Evolutionary conservation across 2,888 invertebrate genomes (phyloP), one percentile per base, ranked within the genome.

Genomic region (Amiota mariae): DNA sequence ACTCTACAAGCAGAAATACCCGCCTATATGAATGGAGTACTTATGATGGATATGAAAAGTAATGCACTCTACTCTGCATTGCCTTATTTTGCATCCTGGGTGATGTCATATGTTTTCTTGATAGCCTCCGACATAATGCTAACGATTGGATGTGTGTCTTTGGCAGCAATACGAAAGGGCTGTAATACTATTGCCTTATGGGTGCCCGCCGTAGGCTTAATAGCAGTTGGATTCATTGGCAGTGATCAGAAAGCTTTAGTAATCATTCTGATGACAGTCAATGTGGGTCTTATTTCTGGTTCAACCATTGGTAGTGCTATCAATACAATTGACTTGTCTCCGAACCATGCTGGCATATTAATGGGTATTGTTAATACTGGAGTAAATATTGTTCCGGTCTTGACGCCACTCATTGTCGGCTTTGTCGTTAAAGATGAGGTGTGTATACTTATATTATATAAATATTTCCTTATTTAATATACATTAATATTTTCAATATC

Each of bases 1-100:
- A 94, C 93, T 0, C 88, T 95, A 1, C 91, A 94, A 80, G 93
- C 94, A 0, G 92, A 94, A 87, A 93, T 94, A 81, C 94, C 95
- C 0, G 92, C 92, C 0, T 95, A 94, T 81, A 92, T 95, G 91
- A 92, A 92, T 73, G 91, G 91, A 61, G 92, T 94, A 0, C 89
- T 94, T 0, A 88, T 91, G 67, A 92, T 93, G 80, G 90, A 94
- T 68, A 92, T 94, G 66, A 91, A 92, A 87, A 86, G 90, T 86
- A 91, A 91, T 76, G 91, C 92, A 0, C 36, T 89, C 1, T 87
- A 89, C 54, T 91, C 92, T 0, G 91, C 92, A 0, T 79, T 92
- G 8, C 92, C 92, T 0, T 92, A 92, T 77, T 80, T 92, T 15
- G 88, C 88, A 0, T 91, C 91, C 89, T 91, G 91, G 90, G 77